Evolutionary conservation across 2,888 invertebrate genomes (phyloP).

Genomic region (Liopterus haemorrhoidalis): DNA sequence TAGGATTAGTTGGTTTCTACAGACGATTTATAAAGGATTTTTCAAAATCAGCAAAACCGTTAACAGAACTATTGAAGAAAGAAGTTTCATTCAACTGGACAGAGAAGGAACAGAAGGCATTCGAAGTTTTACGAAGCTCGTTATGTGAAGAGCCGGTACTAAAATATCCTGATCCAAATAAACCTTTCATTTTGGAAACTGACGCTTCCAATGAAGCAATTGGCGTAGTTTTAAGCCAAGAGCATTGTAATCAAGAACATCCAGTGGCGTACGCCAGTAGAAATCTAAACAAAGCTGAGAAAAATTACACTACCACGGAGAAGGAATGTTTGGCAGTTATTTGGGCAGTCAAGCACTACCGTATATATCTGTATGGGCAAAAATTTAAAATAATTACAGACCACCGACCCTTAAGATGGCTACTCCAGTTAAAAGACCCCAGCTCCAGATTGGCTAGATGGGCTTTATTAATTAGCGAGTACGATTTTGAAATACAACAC

Average conservation of each 20-base stretch:
- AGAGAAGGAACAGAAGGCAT: constrained; percentile 15
- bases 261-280: constrained; percentile 27
- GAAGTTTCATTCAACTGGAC: constrained; percentile 17
- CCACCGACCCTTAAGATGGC: constrained; percentile 28
- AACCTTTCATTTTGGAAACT: constrained; percentile 21
- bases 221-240: constrained; percentile 18
- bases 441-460: constrained; percentile 24
- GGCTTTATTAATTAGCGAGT: constrained; percentile 23
- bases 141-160: constrained; percentile 26
- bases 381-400: constrained; percentile 23
- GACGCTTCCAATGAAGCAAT: constrained; percentile 29
- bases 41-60: constrained; percentile 13
- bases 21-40: constrained; percentile 22
- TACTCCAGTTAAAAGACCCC: constrained; percentile 24
- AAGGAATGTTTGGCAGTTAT: constrained; percentile 26
- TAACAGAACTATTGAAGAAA: constrained; percentile 22
- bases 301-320: constrained; percentile 26
- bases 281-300: constrained; percentile 24
- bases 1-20: constrained; percentile 30
- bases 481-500: constrained; percentile 23
- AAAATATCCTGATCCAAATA: constrained; percentile 30
- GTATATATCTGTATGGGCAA: constrained; percentile 25
- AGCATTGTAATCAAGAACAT: constrained; percentile 24
- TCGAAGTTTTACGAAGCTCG: constrained; percentile 16
- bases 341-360: constrained; percentile 27